phyloP scores from a whole-genome alignment of 2,888 invertebrate genomes.

The Diachrysia chrysitis region DNA sequence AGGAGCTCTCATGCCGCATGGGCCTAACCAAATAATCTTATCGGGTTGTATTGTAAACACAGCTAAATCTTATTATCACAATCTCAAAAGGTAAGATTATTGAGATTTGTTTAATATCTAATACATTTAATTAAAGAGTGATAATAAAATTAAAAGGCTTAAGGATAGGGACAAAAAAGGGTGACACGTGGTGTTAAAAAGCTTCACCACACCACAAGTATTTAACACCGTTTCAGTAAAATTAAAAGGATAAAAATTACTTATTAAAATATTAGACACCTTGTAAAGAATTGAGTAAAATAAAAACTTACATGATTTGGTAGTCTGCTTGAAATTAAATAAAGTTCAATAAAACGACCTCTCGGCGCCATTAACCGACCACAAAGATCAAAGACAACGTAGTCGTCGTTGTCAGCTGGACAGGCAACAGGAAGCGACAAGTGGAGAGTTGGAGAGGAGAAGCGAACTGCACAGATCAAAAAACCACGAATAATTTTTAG shows the following conservation, averaged over 20 bases:
- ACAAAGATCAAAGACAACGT: background rate
- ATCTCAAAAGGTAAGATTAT: background rate
- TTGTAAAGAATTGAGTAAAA: background rate
- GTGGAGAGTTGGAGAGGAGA: background rate
- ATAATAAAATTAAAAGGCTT: background rate
- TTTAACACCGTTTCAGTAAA: no score
- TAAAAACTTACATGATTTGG: background rate
- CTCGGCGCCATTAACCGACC: background rate
- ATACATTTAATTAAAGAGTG: no score
- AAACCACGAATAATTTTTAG: no score
- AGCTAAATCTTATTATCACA: background rate
- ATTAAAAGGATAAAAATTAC: no score
- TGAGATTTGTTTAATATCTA: background rate
- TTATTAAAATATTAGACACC: background rate
- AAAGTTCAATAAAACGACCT: background rate
- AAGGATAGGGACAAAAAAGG: background rate
- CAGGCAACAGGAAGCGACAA: no score
- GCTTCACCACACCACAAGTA: no score
- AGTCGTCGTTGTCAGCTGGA: no score
- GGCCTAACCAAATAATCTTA: constrained; percentile 65
- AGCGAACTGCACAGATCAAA: background rate
- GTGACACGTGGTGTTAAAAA: background rate
- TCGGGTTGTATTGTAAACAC: constrained; percentile 36
- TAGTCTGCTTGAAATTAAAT: background rate
- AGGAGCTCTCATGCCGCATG: constrained; percentile 33